Base-by-base conservation (phyloP, 2,797 vertebrate genomes). In the Numenius phaeopus region DNA sequence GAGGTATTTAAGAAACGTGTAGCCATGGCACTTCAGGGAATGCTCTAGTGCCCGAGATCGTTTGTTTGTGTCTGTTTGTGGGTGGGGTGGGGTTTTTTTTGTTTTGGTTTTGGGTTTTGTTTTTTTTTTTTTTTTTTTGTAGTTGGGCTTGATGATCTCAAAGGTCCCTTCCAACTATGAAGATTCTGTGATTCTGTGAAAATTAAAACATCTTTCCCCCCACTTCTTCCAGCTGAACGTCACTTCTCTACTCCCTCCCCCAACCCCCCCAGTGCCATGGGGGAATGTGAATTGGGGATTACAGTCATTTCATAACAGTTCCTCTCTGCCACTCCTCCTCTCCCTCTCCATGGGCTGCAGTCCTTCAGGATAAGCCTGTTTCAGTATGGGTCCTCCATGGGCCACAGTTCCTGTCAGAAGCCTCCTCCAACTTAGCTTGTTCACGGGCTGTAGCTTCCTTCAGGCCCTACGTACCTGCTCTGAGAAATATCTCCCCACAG, bases 161-260 rank as follows among this genome's bases (percentile, higher is more conserved):
- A 37, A 37, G 34, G 34, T 37, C 34, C 34, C 34, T 37, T 37
- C 34, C 34, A 37, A 37, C 34, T 8, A 37, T 37, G 34, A 37
- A 37, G 34, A 37, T 37, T 37, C 34, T 37, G 34, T 37, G 34
- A 37, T 37, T 37, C 34, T 37, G 34, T 37, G 34, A 37, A 37
- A 37, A 29, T 0, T 7, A 18, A 42, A 20, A 24, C 6, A 32
- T 44, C 12, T 73, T 69, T 5, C 27, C 7, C 5, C 14, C 11
- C 7, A n/a, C 0, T 3, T 62, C 9, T 22, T 67, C 57, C 37
- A 16, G 10, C 32, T 67, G 47, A 82, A 49, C 0, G 3, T 22
- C 4, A 23, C 21, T 52, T 10, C 42, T 70, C 30, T 37, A 5
- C 5, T 8, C 47, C 11, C 46, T 49, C 6, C 23, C 4, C 5